Evolutionary conservation across 2,797 vertebrate genomes (phyloP), one percentile per base, ranked within the genome.

Genomic region (Todus mexicanus): DNA sequence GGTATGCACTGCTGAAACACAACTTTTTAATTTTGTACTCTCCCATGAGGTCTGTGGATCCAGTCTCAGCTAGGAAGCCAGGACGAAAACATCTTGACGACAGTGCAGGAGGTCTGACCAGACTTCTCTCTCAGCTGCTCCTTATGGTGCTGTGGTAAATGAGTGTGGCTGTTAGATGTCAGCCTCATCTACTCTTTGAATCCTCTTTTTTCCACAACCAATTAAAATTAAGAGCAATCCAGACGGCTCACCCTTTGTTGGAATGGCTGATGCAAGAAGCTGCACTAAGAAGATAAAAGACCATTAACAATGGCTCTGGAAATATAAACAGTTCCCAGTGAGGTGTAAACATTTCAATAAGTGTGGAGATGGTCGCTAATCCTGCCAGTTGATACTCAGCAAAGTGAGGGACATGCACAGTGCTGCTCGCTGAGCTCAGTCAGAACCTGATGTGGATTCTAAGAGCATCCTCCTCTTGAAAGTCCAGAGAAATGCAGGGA

Each of bases 1-100:
- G 77, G 42, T 78, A 75, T 42, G 64, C 33, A 27, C 63, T 82
- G 63, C 89, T 87, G 47, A 60, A 69, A 60, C 79, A 94, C 6
- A 91, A 72, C 72, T 94, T 72, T 87, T 68, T 80, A 25, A 68
- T 79, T 90, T 95, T 94, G 35, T 86, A 45, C 79, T 81, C 70
- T 95, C 73, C 92, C 10, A 7, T 48, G 94, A 89, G 77, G 78
- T 86, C 87, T 87, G 61, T 2, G 4, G 84, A 95, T 96, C 87
- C 73, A 48, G 80, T 42, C 75, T 91, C 93, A 90, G 84, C 83
- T 77, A 87, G 87, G 76, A 85, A 77, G 64, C 60, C 64, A 83
- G 56, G 68, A 71, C 3, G 20, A 90, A 69, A 93, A 65, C 48
- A 78, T 75, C 71, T 86, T 73, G 59, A 88, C 57, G 50, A 70